Evolutionary conservation across 2,113 vertebrate genomes (phyloP).

Genomic region (Cyprinodon tularosa): DNA sequence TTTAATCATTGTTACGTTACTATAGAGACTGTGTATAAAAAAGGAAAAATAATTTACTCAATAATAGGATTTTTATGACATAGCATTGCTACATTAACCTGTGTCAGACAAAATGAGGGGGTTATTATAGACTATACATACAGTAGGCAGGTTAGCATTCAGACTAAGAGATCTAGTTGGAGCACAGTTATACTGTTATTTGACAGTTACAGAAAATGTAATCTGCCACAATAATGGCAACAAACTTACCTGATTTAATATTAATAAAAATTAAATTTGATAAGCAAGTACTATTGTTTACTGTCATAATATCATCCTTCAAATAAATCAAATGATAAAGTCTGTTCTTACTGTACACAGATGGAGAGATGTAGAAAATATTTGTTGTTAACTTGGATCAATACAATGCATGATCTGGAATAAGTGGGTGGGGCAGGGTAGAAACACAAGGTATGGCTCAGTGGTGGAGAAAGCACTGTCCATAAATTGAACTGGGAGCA

Average conservation of each 20-base stretch:
- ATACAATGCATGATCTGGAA: background rate
- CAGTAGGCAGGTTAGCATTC: background rate
- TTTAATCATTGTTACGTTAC: slow-evolving; percentile 70
- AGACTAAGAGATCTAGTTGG: slow-evolving; percentile 13
- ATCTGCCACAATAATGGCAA: background rate
- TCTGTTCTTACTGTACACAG: background rate
- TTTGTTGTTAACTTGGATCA: background rate
- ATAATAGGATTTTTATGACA: slow-evolving; percentile 56
- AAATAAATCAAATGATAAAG: background rate
- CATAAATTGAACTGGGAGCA: too few relatives aligned
- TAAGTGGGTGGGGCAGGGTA: too few relatives aligned
- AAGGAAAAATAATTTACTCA: slow-evolving; percentile 38
- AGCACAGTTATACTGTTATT: background rate
- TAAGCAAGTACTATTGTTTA: too few relatives aligned
- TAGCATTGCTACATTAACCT: slow-evolving; percentile 46
- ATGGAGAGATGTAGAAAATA: background rate
- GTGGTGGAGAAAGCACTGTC: too few relatives aligned
- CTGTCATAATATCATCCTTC: background rate
- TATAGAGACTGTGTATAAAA: slow-evolving; percentile 63
- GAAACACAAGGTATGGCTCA: too few relatives aligned
- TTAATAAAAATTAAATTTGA: background rate
- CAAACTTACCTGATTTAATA: background rate
- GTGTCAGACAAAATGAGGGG: slow-evolving; percentile 16
- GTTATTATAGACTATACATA: slow-evolving; percentile 25
- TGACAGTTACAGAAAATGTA: slow-evolving; percentile 5